Base-by-base conservation (phyloP, 2,888 invertebrate genomes). In the Heteromyza rotundicornis region DNA sequence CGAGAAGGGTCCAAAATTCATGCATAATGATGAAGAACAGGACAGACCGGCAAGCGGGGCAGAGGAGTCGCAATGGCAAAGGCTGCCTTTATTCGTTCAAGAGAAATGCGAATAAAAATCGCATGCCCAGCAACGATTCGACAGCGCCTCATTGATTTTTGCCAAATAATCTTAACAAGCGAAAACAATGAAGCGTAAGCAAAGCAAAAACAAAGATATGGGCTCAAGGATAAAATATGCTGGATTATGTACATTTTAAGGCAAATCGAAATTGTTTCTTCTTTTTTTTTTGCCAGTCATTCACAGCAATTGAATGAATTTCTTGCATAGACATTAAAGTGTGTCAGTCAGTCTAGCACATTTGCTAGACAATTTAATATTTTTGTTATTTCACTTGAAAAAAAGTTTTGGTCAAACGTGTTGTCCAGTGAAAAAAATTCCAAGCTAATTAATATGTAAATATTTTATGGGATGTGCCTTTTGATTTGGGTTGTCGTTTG, bases 161-260 rank as follows among this genome's bases (percentile, higher is more conserved):
- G 47, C 47, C 19, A 68, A 65, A 59, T 17, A 50, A 60, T 53
- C 62, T 59, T 54, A 60, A 63, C 60, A 61, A 64, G 56, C 60
- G 59, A 56, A 58, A n/a, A 40, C 57, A 36, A 44, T 60, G 20
- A 59, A 60, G 59, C 59, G 53, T 51, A 27, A 23, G 20, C 27
- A 20, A 54, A 56, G 44, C 20, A 52, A 58, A 57, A 62, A 65
- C 47, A 51, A 17, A 47, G 20, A 47, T 14, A 19, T 8, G 20
- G 19, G 19, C 17, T 47, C 5, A 47, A 47, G 17, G 47, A 19
- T 47, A 19, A 17, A 17, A n/a, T n/a, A n/a, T 8, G 40, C 40
- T 12, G 40, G 40, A 40, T 40, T 40, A 40, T 40, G 40, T n/a
- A 40, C 40, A 40, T n/a, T 40, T 40, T 40, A 8, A 32, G 32